These are phyloP conservation scores for Baccha elongata DNA, from an alignment of 2,888 invertebrate genomes.

Conservation along the genomic window DNA sequence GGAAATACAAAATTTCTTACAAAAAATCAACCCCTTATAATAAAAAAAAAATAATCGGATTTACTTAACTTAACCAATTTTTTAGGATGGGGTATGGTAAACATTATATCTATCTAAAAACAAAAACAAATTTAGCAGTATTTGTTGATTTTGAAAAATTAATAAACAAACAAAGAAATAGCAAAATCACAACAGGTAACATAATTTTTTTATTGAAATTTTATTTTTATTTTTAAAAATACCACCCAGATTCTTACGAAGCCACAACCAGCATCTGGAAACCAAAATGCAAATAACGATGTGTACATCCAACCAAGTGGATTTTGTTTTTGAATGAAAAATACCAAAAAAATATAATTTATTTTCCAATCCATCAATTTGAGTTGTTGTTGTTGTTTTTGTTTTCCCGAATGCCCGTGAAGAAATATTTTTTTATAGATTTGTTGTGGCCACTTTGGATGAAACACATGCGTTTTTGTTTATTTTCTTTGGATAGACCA, in stretches of 20 bases:
- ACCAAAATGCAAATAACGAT: neutral
- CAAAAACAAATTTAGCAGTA: too few relatives aligned
- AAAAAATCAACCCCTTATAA: too few relatives aligned
- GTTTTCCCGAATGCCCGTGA: too few relatives aligned
- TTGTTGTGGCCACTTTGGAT: conserved; percentile 56
- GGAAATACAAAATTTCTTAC: too few relatives aligned
- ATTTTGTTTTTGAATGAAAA: conserved; percentile 26
- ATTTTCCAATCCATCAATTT: conserved; percentile 8
- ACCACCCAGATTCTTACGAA: neutral
- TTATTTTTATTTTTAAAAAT: conserved; percentile 3
- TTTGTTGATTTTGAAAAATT: neutral
- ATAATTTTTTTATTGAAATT: neutral
- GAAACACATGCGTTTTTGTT: conserved; percentile 34
- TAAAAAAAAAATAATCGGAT: too few relatives aligned
- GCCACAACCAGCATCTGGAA: neutral
- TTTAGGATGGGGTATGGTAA: too few relatives aligned
- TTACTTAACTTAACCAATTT: too few relatives aligned
- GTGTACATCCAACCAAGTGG: conserved; percentile 1
- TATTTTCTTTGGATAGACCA: conserved; percentile 48
- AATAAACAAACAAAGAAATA: conserved; percentile 12
- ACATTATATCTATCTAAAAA: too few relatives aligned
- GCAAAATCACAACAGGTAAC: conserved; percentile 16
- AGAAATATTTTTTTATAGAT: conserved; percentile 30
- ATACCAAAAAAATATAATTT: neutral
- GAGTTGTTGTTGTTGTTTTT: neutral